Conservation (phyloP, 2,797 vertebrate genomes). For the Microctenopoma stevenorrisi region DNA sequence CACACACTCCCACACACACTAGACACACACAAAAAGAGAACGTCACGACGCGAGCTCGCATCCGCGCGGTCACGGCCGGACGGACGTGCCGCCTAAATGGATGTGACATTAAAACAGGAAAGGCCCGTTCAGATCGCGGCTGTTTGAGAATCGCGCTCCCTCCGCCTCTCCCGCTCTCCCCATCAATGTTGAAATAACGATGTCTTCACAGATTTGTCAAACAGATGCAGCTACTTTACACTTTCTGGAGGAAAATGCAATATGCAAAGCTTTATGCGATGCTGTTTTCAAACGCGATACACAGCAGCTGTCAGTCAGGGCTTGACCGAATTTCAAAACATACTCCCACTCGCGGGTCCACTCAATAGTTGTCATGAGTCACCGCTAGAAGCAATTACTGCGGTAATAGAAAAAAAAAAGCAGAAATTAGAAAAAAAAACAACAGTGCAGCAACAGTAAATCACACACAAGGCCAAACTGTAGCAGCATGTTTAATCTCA, state of each 20-base stretch:
- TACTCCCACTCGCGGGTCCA: conserved; percentile 37
- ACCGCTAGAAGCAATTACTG: conserved; percentile 28
- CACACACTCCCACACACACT: conserved; percentile 19
- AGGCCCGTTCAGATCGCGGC: conserved; percentile 22
- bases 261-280: conserved; percentile 40
- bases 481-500: conserved; percentile 3
- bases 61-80: conserved; percentile 9
- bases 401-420: conserved; percentile 1
- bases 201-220: conserved; percentile 70
- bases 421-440: background rate
- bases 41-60: conserved; percentile 14
- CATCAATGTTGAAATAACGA: conserved; percentile 61
- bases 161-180: conserved; percentile 16
- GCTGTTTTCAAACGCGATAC: conserved; percentile 33
- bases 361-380: conserved; percentile 52
- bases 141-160: conserved; percentile 35
- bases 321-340: conserved; percentile 44
- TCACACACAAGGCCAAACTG: conserved; percentile 6
- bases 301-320: conserved; percentile 64
- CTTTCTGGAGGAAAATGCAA: conserved; percentile 47
- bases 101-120: conserved; percentile 64
- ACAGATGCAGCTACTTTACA: conserved; percentile 66
- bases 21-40: background rate
- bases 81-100: conserved; percentile 54
- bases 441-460: background rate